Evolutionary conservation across 2,797 vertebrate genomes (phyloP).

Genomic region (Pitangus sulphuratus): DNA sequence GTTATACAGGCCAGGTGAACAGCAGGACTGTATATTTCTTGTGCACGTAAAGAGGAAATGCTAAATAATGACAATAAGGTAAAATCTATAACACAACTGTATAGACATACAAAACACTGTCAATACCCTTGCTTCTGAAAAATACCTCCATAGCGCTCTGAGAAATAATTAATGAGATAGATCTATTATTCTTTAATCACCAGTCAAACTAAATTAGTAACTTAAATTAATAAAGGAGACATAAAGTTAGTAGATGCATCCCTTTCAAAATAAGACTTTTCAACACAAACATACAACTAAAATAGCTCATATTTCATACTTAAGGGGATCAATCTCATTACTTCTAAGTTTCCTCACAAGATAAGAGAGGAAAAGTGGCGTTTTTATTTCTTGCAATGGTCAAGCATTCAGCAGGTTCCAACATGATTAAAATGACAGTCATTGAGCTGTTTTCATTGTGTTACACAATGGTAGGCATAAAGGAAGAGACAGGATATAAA

Average conservation of each 20-base stretch:
- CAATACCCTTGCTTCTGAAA: background rate
- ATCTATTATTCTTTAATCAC: background rate
- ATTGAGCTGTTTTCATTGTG: background rate
- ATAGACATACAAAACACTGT: background rate
- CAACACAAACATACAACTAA: background rate
- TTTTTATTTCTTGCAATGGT: background rate
- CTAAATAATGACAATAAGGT: background rate
- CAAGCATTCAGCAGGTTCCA: background rate
- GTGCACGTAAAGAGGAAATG: background rate
- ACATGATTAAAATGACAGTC: background rate
- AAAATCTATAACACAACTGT: background rate
- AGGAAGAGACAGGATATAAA: background rate
- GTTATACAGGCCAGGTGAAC: background rate
- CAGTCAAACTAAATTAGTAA: background rate
- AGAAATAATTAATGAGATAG: background rate
- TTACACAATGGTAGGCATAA: background rate
- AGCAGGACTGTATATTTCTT: background rate
- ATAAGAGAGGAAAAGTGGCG: background rate
- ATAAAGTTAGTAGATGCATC: background rate
- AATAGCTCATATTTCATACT: background rate
- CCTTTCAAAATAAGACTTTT: background rate
- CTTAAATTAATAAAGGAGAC: background rate
- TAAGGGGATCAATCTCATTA: background rate
- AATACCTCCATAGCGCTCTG: background rate
- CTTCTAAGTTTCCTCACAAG: background rate